These are phyloP conservation scores for Kryptopterus vitreolus DNA, from an alignment of 2,797 vertebrate genomes.

Conservation along the genomic window DNA sequence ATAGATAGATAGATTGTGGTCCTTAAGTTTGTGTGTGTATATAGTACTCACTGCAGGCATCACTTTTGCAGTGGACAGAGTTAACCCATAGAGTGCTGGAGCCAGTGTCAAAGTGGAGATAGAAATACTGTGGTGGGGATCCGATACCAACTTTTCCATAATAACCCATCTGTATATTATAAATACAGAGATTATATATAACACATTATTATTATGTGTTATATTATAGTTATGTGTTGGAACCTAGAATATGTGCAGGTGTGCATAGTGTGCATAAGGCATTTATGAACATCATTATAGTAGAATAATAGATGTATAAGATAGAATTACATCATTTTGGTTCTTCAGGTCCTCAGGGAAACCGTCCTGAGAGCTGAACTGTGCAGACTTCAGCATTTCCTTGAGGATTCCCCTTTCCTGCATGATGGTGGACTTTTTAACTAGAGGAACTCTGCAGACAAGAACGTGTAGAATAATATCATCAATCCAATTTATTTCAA, in stretches of 20 bases:
- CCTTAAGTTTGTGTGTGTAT: not conserved
- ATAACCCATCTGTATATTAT: constrained; percentile 48
- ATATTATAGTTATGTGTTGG: no score
- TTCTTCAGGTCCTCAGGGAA: constrained; percentile 50
- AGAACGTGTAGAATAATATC: no score
- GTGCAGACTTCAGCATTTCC: no score
- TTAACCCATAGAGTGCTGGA: constrained; percentile 55
- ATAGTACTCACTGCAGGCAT: constrained; percentile 51
- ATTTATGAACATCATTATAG: no score
- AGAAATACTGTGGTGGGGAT: constrained; percentile 48
- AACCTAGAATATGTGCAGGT: no score
- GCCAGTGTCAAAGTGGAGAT: constrained; percentile 55
- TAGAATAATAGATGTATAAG: not conserved
- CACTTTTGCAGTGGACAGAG: constrained; percentile 51
- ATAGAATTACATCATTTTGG: constrained; percentile 43
- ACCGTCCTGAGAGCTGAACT: not conserved
- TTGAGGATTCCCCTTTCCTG: no score
- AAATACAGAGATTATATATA: constrained; percentile 13
- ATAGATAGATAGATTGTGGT: not conserved
- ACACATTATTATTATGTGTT: no score
- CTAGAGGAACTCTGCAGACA: no score
- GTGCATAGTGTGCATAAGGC: no score
- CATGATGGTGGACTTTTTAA: no score
- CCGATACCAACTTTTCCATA: constrained; percentile 44
- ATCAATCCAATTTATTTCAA: no score